A percentile compares a stretch with the other conserved stretches of the same genome.
Evolutionary conservation across 2,888 invertebrate genomes (phyloP).

Genomic region (Amblyjoppa proteus): DNA sequence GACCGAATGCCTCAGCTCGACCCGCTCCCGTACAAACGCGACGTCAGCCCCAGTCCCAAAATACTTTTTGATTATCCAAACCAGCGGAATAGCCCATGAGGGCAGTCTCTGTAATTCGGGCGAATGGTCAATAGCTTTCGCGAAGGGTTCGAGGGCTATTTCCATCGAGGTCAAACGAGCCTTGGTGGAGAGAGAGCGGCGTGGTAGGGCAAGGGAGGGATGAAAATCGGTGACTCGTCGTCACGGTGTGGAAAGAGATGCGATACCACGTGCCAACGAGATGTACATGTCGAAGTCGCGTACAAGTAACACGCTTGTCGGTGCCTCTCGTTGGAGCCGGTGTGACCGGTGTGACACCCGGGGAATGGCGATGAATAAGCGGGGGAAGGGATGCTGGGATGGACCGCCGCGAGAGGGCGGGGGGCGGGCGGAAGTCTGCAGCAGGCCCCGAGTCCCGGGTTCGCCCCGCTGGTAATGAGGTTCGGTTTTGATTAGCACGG

Average conservation of each 20-base stretch:
- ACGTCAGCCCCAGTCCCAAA: neutral
- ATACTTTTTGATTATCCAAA: slow-evolving; percentile 11
- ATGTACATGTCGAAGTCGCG: slow-evolving; percentile 28
- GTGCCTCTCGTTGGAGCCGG: slow-evolving; percentile 31
- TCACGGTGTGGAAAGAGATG: slow-evolving; percentile 53
- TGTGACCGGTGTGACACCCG: slow-evolving; percentile 44
- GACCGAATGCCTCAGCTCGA: neutral
- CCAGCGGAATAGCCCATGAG: slow-evolving; percentile 4
- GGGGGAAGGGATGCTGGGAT: slow-evolving; percentile 49
- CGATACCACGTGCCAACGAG: slow-evolving; percentile 50
- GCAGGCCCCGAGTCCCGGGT: slow-evolving; percentile 68
- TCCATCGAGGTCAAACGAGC: slow-evolving; percentile 49
- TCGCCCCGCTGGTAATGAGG: slow-evolving; percentile 83
- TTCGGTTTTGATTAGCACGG: slow-evolving; percentile 86
- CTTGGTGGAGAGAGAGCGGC: slow-evolving; percentile 8
- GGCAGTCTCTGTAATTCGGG: slow-evolving; percentile 30
- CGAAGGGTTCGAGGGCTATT: slow-evolving; percentile 35
- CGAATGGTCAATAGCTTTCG: slow-evolving; percentile 38
- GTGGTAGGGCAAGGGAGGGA: neutral
- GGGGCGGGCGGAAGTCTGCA: slow-evolving; percentile 49
- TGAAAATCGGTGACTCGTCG: neutral
- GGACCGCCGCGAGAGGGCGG: slow-evolving; percentile 22
- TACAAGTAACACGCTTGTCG: slow-evolving; percentile 40
- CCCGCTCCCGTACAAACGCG: neutral
- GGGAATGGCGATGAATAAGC: slow-evolving; percentile 39